Conservation (phyloP, 2,888 invertebrate species). For the Ditula angustiorana region DNA sequence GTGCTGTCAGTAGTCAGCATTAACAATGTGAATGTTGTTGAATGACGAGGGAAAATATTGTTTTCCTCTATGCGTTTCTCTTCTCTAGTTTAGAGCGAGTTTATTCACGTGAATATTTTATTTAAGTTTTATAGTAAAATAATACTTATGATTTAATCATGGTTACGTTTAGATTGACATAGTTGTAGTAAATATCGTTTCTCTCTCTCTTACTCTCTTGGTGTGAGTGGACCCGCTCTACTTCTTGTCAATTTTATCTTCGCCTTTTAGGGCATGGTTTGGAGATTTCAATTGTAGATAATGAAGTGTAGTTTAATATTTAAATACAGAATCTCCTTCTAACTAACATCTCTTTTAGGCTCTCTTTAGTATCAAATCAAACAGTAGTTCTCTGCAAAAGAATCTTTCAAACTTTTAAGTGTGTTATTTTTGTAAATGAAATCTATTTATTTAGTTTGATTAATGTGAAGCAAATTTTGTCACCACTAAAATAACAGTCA, state of each 20-base stretch:
- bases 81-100: conserved; percentile 21
- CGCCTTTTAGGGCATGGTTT: conserved; percentile 21
- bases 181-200: not conserved
- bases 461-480: conserved; percentile 3
- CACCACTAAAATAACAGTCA: conserved; percentile 2
- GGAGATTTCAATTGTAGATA: conserved; percentile 30
- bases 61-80: conserved; percentile 8
- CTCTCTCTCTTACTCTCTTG: not conserved
- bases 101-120: not conserved
- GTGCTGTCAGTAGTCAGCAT: not conserved
- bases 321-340: conserved; percentile 38
- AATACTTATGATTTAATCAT: not conserved
- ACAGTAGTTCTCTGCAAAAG: conserved; percentile 29
- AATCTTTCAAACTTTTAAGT: conserved; percentile 21
- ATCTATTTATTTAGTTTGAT: conserved; percentile 19
- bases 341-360: conserved; percentile 40
- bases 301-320: conserved; percentile 29
- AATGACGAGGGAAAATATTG: conserved; percentile 4
- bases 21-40: conserved; percentile 13
- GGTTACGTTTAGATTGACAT: not conserved
- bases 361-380: conserved; percentile 40
- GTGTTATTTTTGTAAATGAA: conserved; percentile 29
- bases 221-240: conserved; percentile 14
- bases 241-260: conserved; percentile 34
- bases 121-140: not conserved